Evolutionary conservation across 64 coral and sea anemone species (phyloP), one percentile per base, ranked within the genome.

Genomic region (Hydrozoanthus tunicans): DNA sequence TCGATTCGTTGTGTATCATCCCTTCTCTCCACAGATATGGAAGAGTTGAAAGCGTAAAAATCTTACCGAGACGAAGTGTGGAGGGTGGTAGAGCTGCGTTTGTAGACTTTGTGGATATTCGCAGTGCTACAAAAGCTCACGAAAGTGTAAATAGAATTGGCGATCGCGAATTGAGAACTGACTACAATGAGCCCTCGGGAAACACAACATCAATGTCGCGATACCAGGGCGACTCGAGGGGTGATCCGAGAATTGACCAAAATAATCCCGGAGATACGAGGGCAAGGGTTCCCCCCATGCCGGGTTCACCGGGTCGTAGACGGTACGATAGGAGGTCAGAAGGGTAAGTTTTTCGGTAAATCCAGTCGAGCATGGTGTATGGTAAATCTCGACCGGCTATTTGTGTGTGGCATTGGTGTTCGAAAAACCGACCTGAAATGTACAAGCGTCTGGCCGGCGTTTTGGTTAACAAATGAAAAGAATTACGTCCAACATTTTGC

Each of bases 81-180:
- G 97, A 99, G 70, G 97, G 97, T 54, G 97, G 97, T 64, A 86
- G 94, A 71, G 97, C 97, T 1, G 94, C 97, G 51, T 99, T 99
- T 86, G 97, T 99, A 58, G 97, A 99, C 82, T 99, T 99, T 81
- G 97, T 99, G 0, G 97, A 99, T 82, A 99, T 99, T 78, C 89
- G 97, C 13, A 96, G 97, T 92, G 97, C 97, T 32, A 99, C 94
- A 6, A 99, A 99, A 78, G 97, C 97, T 12, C 97, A 99, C 69
- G 94, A 99, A 79, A 93, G 94, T 90, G 89, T 93, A 8, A 99
- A 99, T 84, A 25, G 97, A 84, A 93, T 99, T 27, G 97, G 97
- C 4, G 97, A 99, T 88, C 92, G 97, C 3, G 97, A 99, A 78
- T 91, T 99, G 72, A 82, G 97, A 58, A 99, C 97, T 0, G 97